phyloP scores from a whole-genome alignment of 1,140 invertebrate species.

The Probaryconus sp. region DNA sequence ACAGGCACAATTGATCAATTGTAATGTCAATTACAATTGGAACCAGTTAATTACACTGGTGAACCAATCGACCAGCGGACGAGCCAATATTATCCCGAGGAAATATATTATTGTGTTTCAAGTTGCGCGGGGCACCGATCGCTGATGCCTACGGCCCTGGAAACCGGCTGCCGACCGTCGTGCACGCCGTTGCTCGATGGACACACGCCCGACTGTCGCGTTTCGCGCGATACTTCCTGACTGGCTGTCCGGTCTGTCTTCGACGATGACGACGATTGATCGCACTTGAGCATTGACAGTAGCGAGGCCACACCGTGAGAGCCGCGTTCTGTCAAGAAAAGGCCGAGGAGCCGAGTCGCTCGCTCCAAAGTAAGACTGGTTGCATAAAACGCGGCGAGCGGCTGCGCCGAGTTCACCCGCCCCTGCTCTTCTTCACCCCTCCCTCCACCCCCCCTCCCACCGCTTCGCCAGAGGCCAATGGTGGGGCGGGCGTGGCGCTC shows the following conservation, averaged over 20 bases:
- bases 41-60: too few species aligned
- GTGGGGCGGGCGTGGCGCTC: slow-evolving; percentile 71
- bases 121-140: slow-evolving; percentile 4
- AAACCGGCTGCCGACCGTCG: slow-evolving; percentile 32
- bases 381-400: slow-evolving; percentile 74
- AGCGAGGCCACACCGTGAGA: slow-evolving; percentile 16
- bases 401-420: slow-evolving; percentile 66
- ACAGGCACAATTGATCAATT: too few species aligned
- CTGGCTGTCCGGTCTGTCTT: slow-evolving; percentile 2
- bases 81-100: too few species aligned
- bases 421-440: slow-evolving; percentile 53
- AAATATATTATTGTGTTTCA: too few species aligned
- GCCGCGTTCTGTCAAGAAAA: slow-evolving; percentile 50
- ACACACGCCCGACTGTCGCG: slow-evolving; percentile 21
- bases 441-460: slow-evolving; percentile 60
- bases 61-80: too few species aligned
- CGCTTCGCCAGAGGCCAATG: slow-evolving; percentile 28
- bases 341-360: slow-evolving; percentile 67
- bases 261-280: slow-evolving; percentile 6
- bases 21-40: too few species aligned
- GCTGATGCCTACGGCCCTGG: slow-evolving; percentile 30
- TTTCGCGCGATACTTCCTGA: neutral
- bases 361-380: slow-evolving; percentile 74
- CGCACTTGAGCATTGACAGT: slow-evolving; percentile 30
- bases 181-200: slow-evolving; percentile 20